A percentile compares a stretch with the other conserved stretches of the same genome.
Conservation (phyloP, 2,888 invertebrate genomes). For the Dasysyrphus tricinctus region DNA sequence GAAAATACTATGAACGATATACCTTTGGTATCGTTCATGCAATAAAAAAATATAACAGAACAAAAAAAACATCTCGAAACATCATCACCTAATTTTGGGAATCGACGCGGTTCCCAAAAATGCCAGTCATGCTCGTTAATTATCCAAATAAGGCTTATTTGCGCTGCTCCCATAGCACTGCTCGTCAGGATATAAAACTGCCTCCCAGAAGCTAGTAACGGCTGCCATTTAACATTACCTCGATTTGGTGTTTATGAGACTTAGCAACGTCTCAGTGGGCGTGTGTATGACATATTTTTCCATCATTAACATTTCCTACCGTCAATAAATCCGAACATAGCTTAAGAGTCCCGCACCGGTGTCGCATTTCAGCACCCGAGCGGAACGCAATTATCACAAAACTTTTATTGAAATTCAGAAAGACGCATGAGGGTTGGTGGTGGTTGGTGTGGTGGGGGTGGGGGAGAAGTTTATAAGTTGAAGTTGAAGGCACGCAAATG, state of each 20-base stretch:
- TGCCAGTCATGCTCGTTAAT: constrained; percentile 73
- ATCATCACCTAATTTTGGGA: constrained; percentile 69
- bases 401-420: constrained; percentile 60
- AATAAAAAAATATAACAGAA: constrained; percentile 14
- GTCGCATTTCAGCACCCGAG: constrained; percentile 58
- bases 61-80: constrained; percentile 36
- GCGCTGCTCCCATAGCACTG: constrained; percentile 20
- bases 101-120: constrained; percentile 50
- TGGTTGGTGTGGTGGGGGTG: neutral
- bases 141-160: constrained; percentile 66
- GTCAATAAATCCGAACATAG: constrained; percentile 67
- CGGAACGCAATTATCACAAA: constrained; percentile 74
- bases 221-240: constrained; percentile 68
- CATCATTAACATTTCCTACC: constrained; percentile 74
- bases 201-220: constrained; percentile 49
- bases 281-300: constrained; percentile 71
- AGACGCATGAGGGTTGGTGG: constrained; percentile 3
- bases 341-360: constrained; percentile 60
- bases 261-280: constrained; percentile 32
- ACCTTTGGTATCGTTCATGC: neutral
- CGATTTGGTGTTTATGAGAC: constrained; percentile 75
- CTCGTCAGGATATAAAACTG: constrained; percentile 65
- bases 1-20: constrained; percentile 4
- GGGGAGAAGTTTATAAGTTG: neutral
- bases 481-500: constrained; percentile 55